Conservation (phyloP, 2,888 invertebrate species). For the Alviniconcha strummeri region DNA sequence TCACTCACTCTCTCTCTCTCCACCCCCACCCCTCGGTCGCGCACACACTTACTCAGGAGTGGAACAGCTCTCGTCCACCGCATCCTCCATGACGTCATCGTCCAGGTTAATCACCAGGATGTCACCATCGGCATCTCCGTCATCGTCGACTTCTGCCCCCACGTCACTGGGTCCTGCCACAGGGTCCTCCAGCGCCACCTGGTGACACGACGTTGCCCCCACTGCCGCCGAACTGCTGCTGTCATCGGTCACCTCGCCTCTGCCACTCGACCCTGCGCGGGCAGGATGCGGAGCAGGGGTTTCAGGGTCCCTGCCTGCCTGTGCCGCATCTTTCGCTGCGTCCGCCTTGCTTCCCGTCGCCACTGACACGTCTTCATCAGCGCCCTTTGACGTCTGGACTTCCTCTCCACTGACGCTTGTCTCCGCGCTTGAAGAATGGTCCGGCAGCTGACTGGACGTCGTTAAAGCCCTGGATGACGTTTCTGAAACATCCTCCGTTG, state of each 20-base stretch:
- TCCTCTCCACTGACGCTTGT: neutral
- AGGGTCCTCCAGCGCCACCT: too few species aligned
- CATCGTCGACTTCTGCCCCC: neutral
- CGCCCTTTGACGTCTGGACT: neutral
- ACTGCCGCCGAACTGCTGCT: too few species aligned
- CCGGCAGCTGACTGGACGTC: too few species aligned
- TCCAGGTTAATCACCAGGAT: conserved; percentile 30
- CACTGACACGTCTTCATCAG: conserved; percentile 17
- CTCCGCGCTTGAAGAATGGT: neutral
- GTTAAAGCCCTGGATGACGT: too few species aligned
- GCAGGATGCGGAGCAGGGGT: too few species aligned
- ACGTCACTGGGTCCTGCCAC: too few species aligned
- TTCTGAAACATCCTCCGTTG: too few species aligned
- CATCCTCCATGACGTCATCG: conserved; percentile 6
- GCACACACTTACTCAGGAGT: neutral
- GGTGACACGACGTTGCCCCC: too few species aligned
- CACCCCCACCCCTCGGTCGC: neutral
- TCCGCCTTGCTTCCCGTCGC: neutral
- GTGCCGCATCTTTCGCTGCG: too few species aligned
- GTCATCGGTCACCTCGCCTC: neutral
- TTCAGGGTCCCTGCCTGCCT: too few species aligned
- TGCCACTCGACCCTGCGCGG: too few species aligned
- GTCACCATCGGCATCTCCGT: conserved; percentile 22
- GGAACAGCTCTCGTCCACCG: conserved; percentile 3
- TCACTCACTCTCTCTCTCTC: neutral